Conservation (phyloP, 2,113 vertebrate genomes). For the Brachionichthys hirsutus region DNA sequence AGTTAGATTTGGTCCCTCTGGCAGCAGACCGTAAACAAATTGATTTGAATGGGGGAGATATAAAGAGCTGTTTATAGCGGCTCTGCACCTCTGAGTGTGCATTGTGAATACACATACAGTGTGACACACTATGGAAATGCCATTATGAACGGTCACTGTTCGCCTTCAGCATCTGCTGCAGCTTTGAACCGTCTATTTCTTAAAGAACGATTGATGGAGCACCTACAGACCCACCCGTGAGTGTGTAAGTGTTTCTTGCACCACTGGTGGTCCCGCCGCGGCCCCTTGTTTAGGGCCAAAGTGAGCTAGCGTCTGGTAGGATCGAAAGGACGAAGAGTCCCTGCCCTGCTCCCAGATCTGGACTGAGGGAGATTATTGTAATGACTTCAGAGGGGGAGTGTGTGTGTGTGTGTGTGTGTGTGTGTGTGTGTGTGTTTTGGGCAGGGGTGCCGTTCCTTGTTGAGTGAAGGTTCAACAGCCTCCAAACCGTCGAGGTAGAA, state of each 20-base stretch:
- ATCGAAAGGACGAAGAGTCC: slow-evolving; percentile 47
- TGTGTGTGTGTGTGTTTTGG: slow-evolving; percentile 8
- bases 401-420: slow-evolving; percentile 7
- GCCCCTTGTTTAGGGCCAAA: slow-evolving; percentile 49
- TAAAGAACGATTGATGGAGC: slow-evolving; percentile 47
- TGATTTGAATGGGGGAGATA: slow-evolving; percentile 66
- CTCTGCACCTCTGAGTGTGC: slow-evolving; percentile 37
- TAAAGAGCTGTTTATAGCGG: slow-evolving; percentile 68
- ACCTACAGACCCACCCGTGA: slow-evolving; percentile 4
- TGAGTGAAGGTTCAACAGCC: slow-evolving; percentile 63
- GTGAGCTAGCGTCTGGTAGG: slow-evolving; percentile 50
- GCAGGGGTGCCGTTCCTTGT: slow-evolving; percentile 58
- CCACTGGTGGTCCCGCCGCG: slow-evolving; percentile 56
- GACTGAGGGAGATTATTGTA: slow-evolving; percentile 67
- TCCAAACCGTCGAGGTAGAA: slow-evolving; percentile 51
- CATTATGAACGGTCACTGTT: slow-evolving; percentile 63
- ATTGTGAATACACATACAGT: slow-evolving; percentile 58
- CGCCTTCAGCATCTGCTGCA: slow-evolving; percentile 47
- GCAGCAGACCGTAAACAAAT: slow-evolving; percentile 71
- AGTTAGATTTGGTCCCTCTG: slow-evolving; percentile 72
- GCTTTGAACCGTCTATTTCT: slow-evolving; percentile 57
- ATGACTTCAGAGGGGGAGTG: slow-evolving; percentile 47
- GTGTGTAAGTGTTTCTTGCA: slow-evolving; percentile 9
- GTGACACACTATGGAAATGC: slow-evolving; percentile 66
- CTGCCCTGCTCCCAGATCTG: slow-evolving; percentile 32